Conservation (phyloP, 1,140 invertebrate species). For the Rhagoletis pomonella region DNA sequence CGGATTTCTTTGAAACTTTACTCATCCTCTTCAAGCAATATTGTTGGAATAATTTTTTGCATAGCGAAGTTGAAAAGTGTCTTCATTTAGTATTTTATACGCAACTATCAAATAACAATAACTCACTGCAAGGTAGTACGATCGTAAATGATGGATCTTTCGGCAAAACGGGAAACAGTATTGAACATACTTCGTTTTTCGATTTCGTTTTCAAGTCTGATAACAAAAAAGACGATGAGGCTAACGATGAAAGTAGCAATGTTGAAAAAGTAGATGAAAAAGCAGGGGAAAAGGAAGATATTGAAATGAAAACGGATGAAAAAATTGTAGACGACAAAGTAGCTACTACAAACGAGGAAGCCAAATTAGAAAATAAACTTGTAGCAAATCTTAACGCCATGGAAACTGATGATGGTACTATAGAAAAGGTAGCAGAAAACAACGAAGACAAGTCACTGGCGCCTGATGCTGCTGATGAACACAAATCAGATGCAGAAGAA, state of each 20-base stretch:
- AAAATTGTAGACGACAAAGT: not conserved
- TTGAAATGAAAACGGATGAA: slow-evolving; percentile 37
- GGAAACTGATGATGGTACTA: slow-evolving; percentile 31
- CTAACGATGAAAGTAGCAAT: not conserved
- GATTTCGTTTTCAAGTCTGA: slow-evolving; percentile 44
- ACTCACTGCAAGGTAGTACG: slow-evolving; percentile 58
- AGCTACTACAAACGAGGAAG: not conserved
- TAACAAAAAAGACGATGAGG: slow-evolving; percentile 53
- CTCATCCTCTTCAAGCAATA: slow-evolving; percentile 90
- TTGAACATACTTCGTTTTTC: slow-evolving; percentile 50
- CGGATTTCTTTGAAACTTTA: slow-evolving; percentile 74
- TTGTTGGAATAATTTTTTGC: slow-evolving; percentile 91
- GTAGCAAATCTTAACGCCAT: slow-evolving; percentile 12
- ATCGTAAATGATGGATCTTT: slow-evolving; percentile 62
- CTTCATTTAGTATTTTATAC: slow-evolving; percentile 79
- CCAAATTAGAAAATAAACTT: not conserved
- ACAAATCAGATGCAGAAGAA: slow-evolving; percentile 18
- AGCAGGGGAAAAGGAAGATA: slow-evolving; percentile 46
- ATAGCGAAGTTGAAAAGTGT: slow-evolving; percentile 87
- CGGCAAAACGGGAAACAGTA: slow-evolving; percentile 53
- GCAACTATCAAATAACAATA: slow-evolving; percentile 65
- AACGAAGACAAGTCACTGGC: not conserved
- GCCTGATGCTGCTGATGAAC: not conserved
- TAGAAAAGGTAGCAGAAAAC: slow-evolving; percentile 43
- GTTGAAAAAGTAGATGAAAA: slow-evolving; percentile 24